These are phyloP conservation scores for Lophura nycthemera DNA, from an alignment of 2,113 vertebrate species.

Conservation along the genomic window DNA sequence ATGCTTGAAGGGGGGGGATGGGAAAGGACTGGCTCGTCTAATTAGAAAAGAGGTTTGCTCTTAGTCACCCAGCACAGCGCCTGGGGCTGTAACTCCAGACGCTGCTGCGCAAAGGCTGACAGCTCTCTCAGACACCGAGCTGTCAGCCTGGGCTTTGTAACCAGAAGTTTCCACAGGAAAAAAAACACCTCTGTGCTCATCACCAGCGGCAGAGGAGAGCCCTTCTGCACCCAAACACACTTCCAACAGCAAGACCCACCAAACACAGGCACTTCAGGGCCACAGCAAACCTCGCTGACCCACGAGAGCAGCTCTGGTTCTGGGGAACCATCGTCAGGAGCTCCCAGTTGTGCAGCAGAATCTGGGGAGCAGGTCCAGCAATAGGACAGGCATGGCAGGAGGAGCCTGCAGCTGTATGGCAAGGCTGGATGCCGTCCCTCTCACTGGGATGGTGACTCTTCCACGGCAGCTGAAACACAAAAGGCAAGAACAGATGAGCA, in stretches of 20 bases:
- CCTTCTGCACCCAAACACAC: neutral
- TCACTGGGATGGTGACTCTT: conserved; percentile 68
- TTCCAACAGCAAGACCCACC: neutral
- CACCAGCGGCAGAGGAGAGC: neutral
- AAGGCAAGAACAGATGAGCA: neutral
- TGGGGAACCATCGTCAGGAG: conserved; percentile 1
- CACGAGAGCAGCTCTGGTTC: neutral
- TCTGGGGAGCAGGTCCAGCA: neutral
- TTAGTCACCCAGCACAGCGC: conserved; percentile 53
- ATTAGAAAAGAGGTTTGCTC: conserved; percentile 60
- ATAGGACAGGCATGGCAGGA: neutral
- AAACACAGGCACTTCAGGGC: neutral
- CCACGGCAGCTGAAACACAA: conserved; percentile 67
- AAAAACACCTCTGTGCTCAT: conserved; percentile 51
- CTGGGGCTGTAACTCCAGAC: conserved; percentile 63
- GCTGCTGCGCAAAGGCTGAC: conserved; percentile 55
- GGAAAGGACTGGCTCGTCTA: conserved; percentile 47
- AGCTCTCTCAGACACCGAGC: conserved; percentile 46
- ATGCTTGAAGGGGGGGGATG: neutral
- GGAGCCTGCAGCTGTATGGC: neutral
- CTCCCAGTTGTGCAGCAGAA: neutral
- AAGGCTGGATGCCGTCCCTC: neutral
- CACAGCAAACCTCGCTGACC: neutral
- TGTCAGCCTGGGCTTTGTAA: conserved; percentile 63
- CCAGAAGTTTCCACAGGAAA: conserved; percentile 33